phyloP scores from a whole-genome alignment of 2,797 vertebrate species.

The Myotis myotis region DNA sequence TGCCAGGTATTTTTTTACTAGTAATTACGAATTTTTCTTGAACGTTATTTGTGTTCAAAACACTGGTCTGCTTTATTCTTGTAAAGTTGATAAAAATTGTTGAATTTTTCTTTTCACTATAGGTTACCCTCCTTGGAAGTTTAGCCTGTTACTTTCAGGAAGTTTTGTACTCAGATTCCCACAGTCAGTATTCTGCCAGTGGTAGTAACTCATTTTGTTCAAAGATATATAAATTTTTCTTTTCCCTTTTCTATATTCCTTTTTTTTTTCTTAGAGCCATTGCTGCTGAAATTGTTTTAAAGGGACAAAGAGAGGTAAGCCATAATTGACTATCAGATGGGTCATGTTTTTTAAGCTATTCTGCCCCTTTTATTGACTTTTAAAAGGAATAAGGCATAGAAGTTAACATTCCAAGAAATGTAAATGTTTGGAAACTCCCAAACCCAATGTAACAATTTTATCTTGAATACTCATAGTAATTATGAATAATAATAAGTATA shows the following conservation, averaged over 20 bases:
- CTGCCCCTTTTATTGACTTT: conserved; percentile 35
- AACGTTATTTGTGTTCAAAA: conserved; percentile 85
- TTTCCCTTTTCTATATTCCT: conserved; percentile 83
- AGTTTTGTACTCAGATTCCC: conserved; percentile 83
- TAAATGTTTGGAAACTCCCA: conserved; percentile 41
- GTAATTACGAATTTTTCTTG: conserved; percentile 81
- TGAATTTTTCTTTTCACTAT: conserved; percentile 84
- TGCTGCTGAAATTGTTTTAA: conserved; percentile 92
- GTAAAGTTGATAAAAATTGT: conserved; percentile 87
- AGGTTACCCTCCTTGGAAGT: conserved; percentile 85
- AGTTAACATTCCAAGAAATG: conserved; percentile 44
- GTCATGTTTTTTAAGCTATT: conserved; percentile 20
- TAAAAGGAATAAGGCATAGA: conserved; percentile 47
- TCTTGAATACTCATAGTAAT: not conserved
- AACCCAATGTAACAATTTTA: conserved; percentile 38
- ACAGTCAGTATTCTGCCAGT: conserved; percentile 84
- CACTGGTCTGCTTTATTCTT: conserved; percentile 86
- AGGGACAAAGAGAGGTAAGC: conserved; percentile 94
- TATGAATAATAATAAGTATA: conserved; percentile 18
- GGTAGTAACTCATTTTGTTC: conserved; percentile 75
- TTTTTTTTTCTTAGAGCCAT: conserved; percentile 91
- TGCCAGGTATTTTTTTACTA: conserved; percentile 77
- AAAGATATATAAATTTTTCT: conserved; percentile 82
- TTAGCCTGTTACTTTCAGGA: conserved; percentile 85
- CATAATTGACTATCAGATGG: conserved; percentile 56